phyloP scores from a whole-genome alignment of 2,113 vertebrate species.

The Hypanus sabinus region DNA sequence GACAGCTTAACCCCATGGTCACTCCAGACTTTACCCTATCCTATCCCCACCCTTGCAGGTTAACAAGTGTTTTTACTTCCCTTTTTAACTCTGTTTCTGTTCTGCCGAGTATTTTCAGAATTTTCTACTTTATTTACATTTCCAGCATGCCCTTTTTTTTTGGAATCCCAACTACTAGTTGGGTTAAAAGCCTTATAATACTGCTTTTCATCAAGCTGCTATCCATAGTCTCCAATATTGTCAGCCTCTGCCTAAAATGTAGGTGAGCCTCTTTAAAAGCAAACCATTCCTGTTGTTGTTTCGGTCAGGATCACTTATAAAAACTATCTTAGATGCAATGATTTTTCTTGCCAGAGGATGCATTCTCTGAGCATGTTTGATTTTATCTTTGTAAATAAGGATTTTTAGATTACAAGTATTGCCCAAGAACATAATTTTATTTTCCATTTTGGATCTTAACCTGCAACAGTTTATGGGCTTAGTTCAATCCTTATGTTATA shows the following conservation, averaged over 20 bases:
- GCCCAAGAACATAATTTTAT: background rate
- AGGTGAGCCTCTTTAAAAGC: too few species aligned
- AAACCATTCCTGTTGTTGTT: background rate
- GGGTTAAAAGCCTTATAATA: too few species aligned
- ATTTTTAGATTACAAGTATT: background rate
- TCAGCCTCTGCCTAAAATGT: background rate
- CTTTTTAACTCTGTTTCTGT: too few species aligned
- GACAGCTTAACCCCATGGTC: too few species aligned
- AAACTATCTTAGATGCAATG: background rate
- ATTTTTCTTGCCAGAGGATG: background rate
- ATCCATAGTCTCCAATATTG: background rate
- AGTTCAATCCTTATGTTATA: background rate
- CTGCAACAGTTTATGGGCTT: background rate
- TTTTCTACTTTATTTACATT: too few species aligned
- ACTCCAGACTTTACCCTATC: too few species aligned
- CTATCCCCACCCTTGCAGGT: too few species aligned
- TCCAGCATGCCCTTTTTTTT: too few species aligned
- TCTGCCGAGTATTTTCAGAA: too few species aligned
- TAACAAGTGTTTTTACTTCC: too few species aligned
- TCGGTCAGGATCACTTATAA: background rate
- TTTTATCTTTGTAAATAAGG: background rate
- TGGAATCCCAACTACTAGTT: too few species aligned
- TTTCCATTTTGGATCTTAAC: background rate
- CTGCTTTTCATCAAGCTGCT: background rate
- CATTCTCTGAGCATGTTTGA: background rate